Conservation (phyloP, 1,140 invertebrate species). For the Cydia strobilella region DNA sequence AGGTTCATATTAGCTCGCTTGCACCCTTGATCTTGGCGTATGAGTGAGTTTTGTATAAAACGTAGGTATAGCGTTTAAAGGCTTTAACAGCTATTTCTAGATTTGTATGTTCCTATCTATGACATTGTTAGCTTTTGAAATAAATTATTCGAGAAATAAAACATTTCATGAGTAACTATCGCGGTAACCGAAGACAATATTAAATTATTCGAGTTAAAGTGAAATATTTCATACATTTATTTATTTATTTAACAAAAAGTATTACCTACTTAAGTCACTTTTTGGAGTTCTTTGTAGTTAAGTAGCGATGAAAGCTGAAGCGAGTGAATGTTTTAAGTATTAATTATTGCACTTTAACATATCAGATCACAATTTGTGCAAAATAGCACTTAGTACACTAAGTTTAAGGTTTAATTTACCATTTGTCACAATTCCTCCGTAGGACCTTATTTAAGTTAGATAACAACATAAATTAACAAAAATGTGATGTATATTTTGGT, state of each 20-base stretch:
- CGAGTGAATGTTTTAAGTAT: constrained; percentile 38
- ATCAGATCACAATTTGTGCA: constrained; percentile 39
- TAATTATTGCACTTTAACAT: constrained; percentile 47
- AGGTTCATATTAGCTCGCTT: too few species aligned
- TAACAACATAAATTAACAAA: constrained; percentile 44
- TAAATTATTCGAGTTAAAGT: not conserved
- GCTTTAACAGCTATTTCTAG: too few species aligned
- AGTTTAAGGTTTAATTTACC: constrained; percentile 34
- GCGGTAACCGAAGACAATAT: too few species aligned
- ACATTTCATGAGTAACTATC: too few species aligned
- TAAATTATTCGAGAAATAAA: constrained; percentile 4
- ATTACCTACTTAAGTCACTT: not conserved
- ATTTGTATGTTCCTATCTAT: too few species aligned
- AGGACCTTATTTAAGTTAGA: constrained; percentile 38
- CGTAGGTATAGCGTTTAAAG: too few species aligned
- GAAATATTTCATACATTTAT: not conserved
- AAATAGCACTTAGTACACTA: constrained; percentile 37
- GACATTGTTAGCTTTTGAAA: not conserved
- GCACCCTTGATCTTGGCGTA: too few species aligned
- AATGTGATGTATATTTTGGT: constrained; percentile 44
- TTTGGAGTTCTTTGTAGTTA: constrained; percentile 1
- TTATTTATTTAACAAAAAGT: not conserved
- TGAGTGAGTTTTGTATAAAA: too few species aligned
- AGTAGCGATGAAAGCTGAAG: constrained; percentile 42
- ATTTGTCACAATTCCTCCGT: constrained; percentile 17